Evolutionary conservation across 2,888 invertebrate species (phyloP).

Genomic region (Branchellion lobata): DNA sequence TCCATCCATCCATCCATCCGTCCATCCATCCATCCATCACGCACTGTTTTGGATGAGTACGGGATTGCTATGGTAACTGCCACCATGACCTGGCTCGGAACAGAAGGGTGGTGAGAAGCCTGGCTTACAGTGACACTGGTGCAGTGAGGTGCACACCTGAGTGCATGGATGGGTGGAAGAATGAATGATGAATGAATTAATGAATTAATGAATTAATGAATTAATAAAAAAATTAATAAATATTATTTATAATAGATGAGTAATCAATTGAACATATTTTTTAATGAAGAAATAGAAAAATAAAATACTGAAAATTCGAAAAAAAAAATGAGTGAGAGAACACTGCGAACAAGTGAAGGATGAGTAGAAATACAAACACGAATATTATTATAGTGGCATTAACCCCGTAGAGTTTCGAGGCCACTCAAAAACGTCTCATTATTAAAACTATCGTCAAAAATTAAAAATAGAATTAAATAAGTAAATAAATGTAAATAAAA

Average conservation of each 20-base stretch:
- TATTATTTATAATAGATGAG: neutral
- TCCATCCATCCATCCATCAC: too few relatives aligned
- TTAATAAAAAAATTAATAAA: neutral
- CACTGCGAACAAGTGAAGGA: too few relatives aligned
- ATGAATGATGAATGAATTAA: too few relatives aligned
- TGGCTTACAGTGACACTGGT: constrained; percentile 33
- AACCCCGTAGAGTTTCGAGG: too few relatives aligned
- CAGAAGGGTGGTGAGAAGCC: constrained; percentile 38
- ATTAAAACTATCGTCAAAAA: too few relatives aligned
- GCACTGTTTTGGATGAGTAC: constrained; percentile 27
- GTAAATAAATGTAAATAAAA: too few relatives aligned
- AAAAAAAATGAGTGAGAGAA: neutral
- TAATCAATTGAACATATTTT: neutral
- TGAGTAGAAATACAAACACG: too few relatives aligned
- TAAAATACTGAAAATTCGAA: neutral
- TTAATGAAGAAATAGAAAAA: neutral
- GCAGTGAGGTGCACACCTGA: constrained; percentile 35
- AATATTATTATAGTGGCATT: too few relatives aligned
- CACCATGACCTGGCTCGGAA: constrained; percentile 21
- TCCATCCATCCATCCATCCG: too few relatives aligned
- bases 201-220: neutral
- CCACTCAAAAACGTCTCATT: too few relatives aligned
- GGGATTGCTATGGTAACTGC: constrained; percentile 41
- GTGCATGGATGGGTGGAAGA: neutral
- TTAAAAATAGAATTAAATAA: too few relatives aligned